Evolutionary conservation across 2,888 invertebrate genomes (phyloP).

Genomic region (Scaptomyza polygonia): DNA sequence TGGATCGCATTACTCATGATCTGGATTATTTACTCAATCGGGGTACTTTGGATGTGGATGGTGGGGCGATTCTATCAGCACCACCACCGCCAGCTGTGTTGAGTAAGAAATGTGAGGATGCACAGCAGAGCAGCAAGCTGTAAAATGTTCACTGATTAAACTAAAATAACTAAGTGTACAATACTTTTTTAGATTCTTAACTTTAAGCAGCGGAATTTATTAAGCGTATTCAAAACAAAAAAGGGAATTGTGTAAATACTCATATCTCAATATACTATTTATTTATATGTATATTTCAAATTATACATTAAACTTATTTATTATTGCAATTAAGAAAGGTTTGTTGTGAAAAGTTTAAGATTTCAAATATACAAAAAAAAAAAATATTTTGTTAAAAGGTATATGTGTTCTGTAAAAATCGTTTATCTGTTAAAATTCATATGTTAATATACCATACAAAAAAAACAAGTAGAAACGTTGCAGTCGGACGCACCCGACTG

Average conservation of each 20-base stretch:
- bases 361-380: no score
- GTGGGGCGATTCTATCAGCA: conserved; percentile 62
- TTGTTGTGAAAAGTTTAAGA: conserved; percentile 1
- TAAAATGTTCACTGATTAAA: conserved; percentile 16
- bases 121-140: conserved; percentile 42
- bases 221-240: conserved; percentile 6
- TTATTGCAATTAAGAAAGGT: neutral
- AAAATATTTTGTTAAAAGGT: neutral
- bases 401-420: conserved; percentile 5
- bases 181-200: conserved; percentile 3
- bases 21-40: conserved; percentile 92
- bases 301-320: neutral
- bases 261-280: neutral
- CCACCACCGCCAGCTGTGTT: conserved; percentile 56
- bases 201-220: conserved; percentile 7
- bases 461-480: no score
- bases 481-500: no score
- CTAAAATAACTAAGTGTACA: conserved; percentile 6
- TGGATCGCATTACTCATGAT: conserved; percentile 92
- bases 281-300: neutral
- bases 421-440: neutral
- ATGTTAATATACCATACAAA: conserved; percentile 2
- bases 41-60: conserved; percentile 45
- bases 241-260: conserved; percentile 23
- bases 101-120: conserved; percentile 50